These are phyloP conservation scores for Cheirogaleus medius DNA, from an alignment of 2,113 vertebrate genomes.

Conservation along the genomic window DNA sequence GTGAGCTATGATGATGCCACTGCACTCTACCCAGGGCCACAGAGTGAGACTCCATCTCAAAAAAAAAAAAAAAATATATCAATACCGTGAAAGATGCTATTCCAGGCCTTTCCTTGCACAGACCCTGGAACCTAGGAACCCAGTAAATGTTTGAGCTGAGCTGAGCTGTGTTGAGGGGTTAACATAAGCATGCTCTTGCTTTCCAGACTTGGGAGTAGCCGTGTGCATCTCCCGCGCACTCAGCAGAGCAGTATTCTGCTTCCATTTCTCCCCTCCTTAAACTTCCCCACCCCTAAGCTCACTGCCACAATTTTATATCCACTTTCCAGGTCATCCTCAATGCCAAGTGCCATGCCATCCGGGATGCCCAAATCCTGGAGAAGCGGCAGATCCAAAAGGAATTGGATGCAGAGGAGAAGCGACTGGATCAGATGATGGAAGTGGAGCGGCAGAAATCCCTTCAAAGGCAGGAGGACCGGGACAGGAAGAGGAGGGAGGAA, in stretches of 20 bases:
- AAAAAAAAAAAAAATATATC: neutral
- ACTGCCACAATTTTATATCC: accelerated
- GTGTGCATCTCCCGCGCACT: too few species aligned
- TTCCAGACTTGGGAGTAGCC: neutral
- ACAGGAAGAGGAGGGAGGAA: conserved; percentile 85
- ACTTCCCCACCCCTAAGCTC: neutral
- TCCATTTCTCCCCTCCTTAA: neutral
- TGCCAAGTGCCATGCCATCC: conserved; percentile 91
- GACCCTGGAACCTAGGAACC: neutral
- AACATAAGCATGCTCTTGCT: neutral
- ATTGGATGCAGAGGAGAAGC: conserved; percentile 88
- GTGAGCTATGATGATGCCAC: too few species aligned
- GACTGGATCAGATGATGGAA: conserved; percentile 93
- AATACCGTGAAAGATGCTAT: neutral
- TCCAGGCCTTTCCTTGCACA: neutral
- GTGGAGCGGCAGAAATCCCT: conserved; percentile 85
- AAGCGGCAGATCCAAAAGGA: conserved; percentile 87
- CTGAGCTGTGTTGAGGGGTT: neutral
- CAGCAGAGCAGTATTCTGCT: neutral
- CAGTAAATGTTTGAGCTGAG: neutral
- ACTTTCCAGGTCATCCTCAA: conserved; percentile 87
- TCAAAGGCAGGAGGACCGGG: conserved; percentile 85
- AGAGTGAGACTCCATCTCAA: too few species aligned
- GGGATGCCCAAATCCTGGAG: conserved; percentile 91
- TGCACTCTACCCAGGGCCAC: too few species aligned